Evolutionary conservation across 2,797 vertebrate species (phyloP), one percentile per base, ranked within the genome.

Genomic region (Molossus molossus): DNA sequence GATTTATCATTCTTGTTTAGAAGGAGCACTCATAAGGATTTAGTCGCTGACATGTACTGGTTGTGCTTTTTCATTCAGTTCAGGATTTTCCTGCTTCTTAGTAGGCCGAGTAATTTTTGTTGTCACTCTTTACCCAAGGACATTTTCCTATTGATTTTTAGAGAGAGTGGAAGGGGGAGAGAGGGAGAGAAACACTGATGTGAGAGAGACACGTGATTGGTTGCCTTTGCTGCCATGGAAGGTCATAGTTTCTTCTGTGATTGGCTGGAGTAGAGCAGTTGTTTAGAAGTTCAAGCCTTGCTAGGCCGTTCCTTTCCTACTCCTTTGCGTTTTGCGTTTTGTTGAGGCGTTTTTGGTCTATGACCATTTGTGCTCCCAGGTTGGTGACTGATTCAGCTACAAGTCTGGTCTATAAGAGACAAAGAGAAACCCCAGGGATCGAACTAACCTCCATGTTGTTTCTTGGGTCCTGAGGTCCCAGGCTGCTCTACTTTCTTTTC

Each of bases 31-130:
- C n/a, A 0, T 40, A 37, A 72, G 3, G 25, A 79, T 70, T 90
- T 69, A 69, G 77, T 8, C 57, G 0, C 57, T 87, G 25, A 1
- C n/a, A n/a, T 64, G 60, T 57, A 21, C 53, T 58, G 45, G 73
- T 72, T 67, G 5, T 82, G 53, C 58, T 65, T 60, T 81, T 60
- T 60, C 33, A 50, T 73, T 95, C 45, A 23, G 33, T 83, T 76
- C 85, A 65, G 89, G 79, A 79, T 80, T 79, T 62, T 83, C 48
- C 18, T 90, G 27, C n/a, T 83, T 95, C 53, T 90, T 73, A 23
- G 18, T 80, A 23, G 57, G 50, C 45, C 45, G n/a, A 73, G 72
- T 89, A 62, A 91, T 80, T 87, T 95, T 94, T 50, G 6, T 45
- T 45, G 40, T 45, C 6, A 45, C 40, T 45, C 40, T 45, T 45